phyloP scores from a whole-genome alignment of 1,140 invertebrate species.

The Caenorhabditis brenneri region DNA sequence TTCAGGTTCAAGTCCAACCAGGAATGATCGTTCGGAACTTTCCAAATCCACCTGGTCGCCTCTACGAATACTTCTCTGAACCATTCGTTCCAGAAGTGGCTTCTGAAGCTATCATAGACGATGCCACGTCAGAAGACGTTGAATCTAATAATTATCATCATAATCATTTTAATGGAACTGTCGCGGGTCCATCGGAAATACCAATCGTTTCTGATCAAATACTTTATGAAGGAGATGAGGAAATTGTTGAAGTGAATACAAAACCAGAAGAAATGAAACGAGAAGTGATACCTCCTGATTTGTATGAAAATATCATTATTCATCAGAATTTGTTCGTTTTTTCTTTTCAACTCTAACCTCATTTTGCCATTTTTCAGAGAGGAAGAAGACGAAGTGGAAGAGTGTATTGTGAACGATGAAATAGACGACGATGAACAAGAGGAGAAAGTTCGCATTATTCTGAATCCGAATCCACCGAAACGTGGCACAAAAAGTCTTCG shows the following conservation, averaged over 20 bases:
- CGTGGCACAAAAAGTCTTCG: constrained; percentile 45
- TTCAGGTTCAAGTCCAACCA: not conserved
- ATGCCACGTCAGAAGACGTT: not conserved
- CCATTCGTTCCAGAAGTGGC: not conserved
- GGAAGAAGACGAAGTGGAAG: not conserved
- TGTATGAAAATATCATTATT: too few relatives aligned
- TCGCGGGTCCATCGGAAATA: not conserved
- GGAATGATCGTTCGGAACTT: not conserved
- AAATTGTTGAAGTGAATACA: not conserved
- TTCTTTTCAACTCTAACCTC: not conserved
- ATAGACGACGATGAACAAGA: not conserved
- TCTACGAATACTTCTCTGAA: not conserved
- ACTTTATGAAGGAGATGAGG: not conserved
- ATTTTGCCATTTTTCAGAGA: not conserved
- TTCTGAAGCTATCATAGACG: not conserved
- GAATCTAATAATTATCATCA: not conserved
- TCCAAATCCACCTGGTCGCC: not conserved
- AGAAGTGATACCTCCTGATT: too few relatives aligned
- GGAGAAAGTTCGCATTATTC: constrained; percentile 24
- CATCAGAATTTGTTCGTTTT: not conserved
- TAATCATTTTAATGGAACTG: not conserved
- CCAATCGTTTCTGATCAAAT: not conserved
- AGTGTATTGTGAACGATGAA: not conserved
- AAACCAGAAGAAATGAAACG: not conserved
- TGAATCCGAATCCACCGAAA: constrained; percentile 50